Conservation (phyloP, 2,888 invertebrate species). For the Corbicula japonica region DNA sequence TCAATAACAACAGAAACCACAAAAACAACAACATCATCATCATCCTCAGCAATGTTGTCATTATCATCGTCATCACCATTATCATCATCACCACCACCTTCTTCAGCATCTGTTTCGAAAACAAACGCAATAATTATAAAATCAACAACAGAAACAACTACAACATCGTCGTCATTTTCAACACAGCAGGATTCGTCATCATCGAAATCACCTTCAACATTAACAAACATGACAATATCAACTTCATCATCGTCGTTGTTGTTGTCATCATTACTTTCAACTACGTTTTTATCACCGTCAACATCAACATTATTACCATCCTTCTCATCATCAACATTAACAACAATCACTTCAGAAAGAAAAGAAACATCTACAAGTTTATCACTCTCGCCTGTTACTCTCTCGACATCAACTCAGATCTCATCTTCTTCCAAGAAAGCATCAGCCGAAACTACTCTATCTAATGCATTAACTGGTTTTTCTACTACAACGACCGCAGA, state of each 20-base stretch:
- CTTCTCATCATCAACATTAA: too few species aligned
- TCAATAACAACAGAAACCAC: too few species aligned
- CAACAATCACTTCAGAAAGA: too few species aligned
- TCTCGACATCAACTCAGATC: too few species aligned
- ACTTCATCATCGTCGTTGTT: neutral
- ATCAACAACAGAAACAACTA: neutral
- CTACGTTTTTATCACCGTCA: neutral
- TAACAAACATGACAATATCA: neutral
- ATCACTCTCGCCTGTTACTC: too few species aligned
- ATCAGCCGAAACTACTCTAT: too few species aligned
- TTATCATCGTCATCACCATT: too few species aligned
- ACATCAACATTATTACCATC: too few species aligned
- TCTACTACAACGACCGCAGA: too few species aligned
- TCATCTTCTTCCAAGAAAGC: too few species aligned
- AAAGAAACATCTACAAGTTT: too few species aligned
- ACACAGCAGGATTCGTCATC: neutral
- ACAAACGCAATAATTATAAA: neutral
- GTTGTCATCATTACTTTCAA: neutral
- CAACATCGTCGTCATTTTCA: neutral
- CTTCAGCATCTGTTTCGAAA: neutral
- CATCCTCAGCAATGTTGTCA: neutral
- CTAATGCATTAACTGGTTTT: too few species aligned
- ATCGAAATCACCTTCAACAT: neutral
- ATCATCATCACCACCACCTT: neutral
- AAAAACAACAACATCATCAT: neutral